Evolutionary conservation across 2,113 vertebrate genomes (phyloP), one percentile per base, ranked within the genome.

Genomic region (Chaenocephalus aceratus): DNA sequence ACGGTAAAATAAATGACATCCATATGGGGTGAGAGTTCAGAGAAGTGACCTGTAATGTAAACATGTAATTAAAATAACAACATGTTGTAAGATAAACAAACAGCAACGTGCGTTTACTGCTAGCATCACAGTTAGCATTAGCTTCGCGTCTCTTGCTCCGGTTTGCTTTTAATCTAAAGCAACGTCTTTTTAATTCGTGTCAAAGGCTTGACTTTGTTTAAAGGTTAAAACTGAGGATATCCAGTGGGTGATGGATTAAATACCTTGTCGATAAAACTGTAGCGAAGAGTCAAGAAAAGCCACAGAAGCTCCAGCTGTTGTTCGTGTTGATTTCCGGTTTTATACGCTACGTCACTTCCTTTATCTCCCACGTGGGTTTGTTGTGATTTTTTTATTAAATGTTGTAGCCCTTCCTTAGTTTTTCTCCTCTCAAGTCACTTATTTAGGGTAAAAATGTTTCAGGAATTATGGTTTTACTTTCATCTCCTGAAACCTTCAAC

Each of bases 321-420:
- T 68, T 58, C 60, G 26, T 54, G 23, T 11, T 7, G 66, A 1
- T n/a, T 83, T 80, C 75, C 80, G 73, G 65, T 45, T 83, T 61
- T 3, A 3, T 0, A 1, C 1, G 1, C 8, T 1, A 85, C 84
- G 84, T 89, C 84, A 93, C 83, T 82, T 91, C 86, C 84, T 1
- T 11, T 75, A 26, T 59, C 18, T 36, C 36, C 70, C 89, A 91
- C 87, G 83, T 86, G 85, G 80, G 56, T 90, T 91, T 91, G 90
- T 92, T 91, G 44, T 80, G 71, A 41, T 80, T 66, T 59, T 56
- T 49, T 62, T 51, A 30, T 41, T 6, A 7, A 41, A 41, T 41
- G 21, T 6, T 36, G 1, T 0, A 36, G 5, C 36, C 36, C 5
- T 6, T 5, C 36, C 36, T 41, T 41, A 6, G 36, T 41, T 41